Evolutionary conservation across 2,113 vertebrate species (phyloP), one percentile per base, ranked within the genome.

Genomic region (Picathartes gymnocephalus): DNA sequence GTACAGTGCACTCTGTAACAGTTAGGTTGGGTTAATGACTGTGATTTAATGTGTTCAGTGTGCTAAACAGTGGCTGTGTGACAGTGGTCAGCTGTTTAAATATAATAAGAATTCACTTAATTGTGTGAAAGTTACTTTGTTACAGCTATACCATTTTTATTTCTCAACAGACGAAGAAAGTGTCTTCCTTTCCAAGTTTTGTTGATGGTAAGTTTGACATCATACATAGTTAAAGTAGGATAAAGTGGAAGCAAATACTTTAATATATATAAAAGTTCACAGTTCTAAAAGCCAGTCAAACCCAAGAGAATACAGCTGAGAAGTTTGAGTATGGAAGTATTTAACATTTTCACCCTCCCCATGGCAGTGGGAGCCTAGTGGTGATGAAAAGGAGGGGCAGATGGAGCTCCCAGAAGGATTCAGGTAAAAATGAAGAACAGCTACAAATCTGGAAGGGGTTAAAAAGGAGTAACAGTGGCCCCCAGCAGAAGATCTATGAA

Each of bases 171-270:
- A 98, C 99, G 58, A 99, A 99, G 98, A 99, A 99, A 96, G 98
- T 98, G 70, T 98, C 99, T 31, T 98, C 99, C 9, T 99, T 99
- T 96, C 99, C 99, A 91, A 99, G 99, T 97, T 99, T 99, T 97
- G 99, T 99, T 71, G 99, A 99, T 95, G 99, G 99, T 99, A 97
- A 99, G 99, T 96, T 87, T 85, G 84, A 71, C 8, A 85, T 57
- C 53, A 65, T 74, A 44, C 2, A 18, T 15, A 35, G 18, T 12
- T 37, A 30, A 78, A 88, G 31, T 2, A 56, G 30, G 61, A 88
- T 70, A 44, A 70, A 57, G 71, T 60, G 21, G 19, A 66, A 92
- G 39, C 3, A 65, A 87, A 61, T 62, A 18, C n/a, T 93, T 66
- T n/a, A 56, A 60, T 51, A 15, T 44, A 22, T 28, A 73, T 54